Base-by-base conservation (phyloP, 2,113 vertebrate species). In the Ancistrus triradiatus region DNA sequence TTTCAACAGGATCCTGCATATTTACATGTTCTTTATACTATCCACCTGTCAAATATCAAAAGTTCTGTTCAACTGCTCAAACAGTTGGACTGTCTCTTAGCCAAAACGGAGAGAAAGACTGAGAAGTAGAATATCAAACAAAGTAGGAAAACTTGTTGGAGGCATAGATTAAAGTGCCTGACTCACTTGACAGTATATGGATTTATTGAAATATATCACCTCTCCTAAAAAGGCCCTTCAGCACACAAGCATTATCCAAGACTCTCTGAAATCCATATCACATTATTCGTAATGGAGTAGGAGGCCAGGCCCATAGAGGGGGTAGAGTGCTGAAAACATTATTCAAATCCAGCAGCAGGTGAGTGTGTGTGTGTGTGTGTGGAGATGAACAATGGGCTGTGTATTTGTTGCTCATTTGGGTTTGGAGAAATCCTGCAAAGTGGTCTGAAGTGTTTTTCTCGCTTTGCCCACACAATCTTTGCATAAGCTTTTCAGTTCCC, bases 201-300 rank as follows among this genome's bases (percentile, higher is more conserved):
- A 52, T 72, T 73, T 69, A 72, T 62, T 69, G 69, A 74, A 72
- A 76, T 62, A 62, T 55, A 68, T 73, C 57, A 61, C 68, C 68
- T 66, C 35, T 59, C 24, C 61, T 50, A 35, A 59, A 63, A 73
- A 69, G 46, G 48, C 70, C 59, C 31, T 59, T 63, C 46, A 62
- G 73, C 68, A 53, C 51, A 66, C 22, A 50, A 38, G 42, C 61
- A 47, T 62, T 63, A 62, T 73, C 66, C 69, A 73, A 72, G 60
- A 57, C 70, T 33, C 57, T 59, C 49, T 63, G 51, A 70, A 59
- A 75, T 79, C 52, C 67, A 70, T 70, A 74, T 75, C 70, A 58
- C 70, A 58, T 68, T 65, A 66, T 63, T 64, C 31, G 55, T 76
- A 73, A 71, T 75, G 65, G 70, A 58, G 69, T 68, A 57, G 57